These are phyloP conservation scores for Cephus pulcher DNA, from an alignment of 2,888 invertebrate genomes.

Conservation along the genomic window DNA sequence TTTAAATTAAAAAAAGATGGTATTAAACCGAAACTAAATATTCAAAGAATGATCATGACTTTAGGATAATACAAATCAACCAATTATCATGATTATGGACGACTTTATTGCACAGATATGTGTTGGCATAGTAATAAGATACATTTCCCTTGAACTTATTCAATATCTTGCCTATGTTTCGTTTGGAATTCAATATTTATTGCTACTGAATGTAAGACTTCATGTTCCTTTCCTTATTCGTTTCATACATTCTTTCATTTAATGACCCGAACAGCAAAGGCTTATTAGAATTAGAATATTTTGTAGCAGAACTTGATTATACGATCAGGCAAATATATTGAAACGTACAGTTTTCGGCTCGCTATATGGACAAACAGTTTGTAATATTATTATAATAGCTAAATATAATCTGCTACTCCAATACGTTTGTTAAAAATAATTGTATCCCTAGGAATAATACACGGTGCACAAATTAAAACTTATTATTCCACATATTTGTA, in stretches of 20 bases:
- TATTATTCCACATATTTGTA: too few relatives aligned
- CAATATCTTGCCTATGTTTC: constrained; percentile 35
- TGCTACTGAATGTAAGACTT: constrained; percentile 27
- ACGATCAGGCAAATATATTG: too few relatives aligned
- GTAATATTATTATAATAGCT: constrained; percentile 31
- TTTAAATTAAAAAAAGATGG: too few relatives aligned
- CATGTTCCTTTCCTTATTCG: neutral
- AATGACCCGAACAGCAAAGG: constrained; percentile 26
- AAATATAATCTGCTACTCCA: constrained; percentile 40
- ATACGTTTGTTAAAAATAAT: constrained; percentile 40
- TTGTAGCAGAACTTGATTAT: too few relatives aligned
- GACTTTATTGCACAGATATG: constrained; percentile 63
- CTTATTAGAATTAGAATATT: neutral
- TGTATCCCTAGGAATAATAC: constrained; percentile 26
- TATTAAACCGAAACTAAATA: too few relatives aligned
- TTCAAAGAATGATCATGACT: too few relatives aligned
- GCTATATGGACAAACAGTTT: too few relatives aligned
- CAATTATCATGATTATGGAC: constrained; percentile 28
- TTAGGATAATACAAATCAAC: too few relatives aligned
- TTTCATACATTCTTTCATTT: constrained; percentile 28
- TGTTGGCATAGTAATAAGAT: constrained; percentile 52
- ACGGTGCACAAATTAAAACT: neutral
- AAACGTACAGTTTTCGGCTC: too few relatives aligned
- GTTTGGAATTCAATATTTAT: constrained; percentile 36
- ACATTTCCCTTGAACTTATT: constrained; percentile 36